Evolutionary conservation across 2,888 invertebrate species (phyloP), one percentile per base, ranked within the genome.

Genomic region (Drosophila sordidula): DNA sequence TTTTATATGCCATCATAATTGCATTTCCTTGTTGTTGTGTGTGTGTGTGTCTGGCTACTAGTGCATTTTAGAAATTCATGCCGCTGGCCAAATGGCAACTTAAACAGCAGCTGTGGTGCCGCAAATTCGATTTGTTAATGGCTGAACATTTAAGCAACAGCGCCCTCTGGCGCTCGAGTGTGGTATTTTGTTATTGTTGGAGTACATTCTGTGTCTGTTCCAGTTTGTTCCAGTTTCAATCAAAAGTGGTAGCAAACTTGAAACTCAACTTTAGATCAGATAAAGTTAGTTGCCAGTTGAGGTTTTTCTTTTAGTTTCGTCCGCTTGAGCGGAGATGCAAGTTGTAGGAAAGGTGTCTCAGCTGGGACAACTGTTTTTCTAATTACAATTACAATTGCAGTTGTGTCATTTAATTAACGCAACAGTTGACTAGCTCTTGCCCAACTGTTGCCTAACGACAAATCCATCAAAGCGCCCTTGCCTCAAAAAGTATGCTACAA

Each of bases 21-120:
- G 90, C 80, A 82, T 90, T 89, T 87, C 59, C 81, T 78, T 90
- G 89, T 84, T 85, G 71, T 50, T 25, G 22, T 9, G 6, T 32
- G 9, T 26, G 9, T 29, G 11, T 45, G 6, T 38, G 18, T 26
- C n/a, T 36, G 25, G 36, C 25, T 25, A 36, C 14, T 38, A 25
- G 18, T 45, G 59, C 34, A 16, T 6, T n/a, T 32, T n/a, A n/a
- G 22, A n/a, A n/a, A 36, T 18, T 26, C 9, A 22, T 52, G 41
- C 44, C 42, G 12, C 9, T 47, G 62, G 62, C 22, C 47, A 29
- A 12, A 36, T 29, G 47, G 18, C 69, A 58, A 49, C 36, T 25
- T 45, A n/a, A 61, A 58, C 25, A 14, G 38, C 55, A 51, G 16
- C 18, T 12, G 16, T 8, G 9, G 6, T 38, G 47, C 61, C 45